Evolutionary conservation across 2,797 vertebrate genomes (phyloP).

Genomic region (Channa striata): DNA sequence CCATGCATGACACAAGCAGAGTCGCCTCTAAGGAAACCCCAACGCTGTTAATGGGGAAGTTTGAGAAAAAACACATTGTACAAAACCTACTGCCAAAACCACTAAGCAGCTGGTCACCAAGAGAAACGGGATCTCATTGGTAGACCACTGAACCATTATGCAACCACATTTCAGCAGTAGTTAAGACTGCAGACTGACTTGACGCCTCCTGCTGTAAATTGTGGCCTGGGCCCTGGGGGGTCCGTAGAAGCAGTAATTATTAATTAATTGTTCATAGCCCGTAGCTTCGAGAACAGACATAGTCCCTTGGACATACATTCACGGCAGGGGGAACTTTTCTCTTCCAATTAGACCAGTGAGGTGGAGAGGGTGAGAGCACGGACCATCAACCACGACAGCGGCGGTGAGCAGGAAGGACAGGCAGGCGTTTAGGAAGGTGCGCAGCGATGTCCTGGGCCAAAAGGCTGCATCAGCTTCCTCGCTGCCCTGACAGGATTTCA

Average conservation of each 20-base stretch:
- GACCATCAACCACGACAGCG: slow-evolving; percentile 55
- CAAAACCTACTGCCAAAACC: neutral
- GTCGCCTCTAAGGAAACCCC: no score
- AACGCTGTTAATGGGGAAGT: neutral
- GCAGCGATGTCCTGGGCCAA: neutral
- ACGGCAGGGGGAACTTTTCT: slow-evolving; percentile 58
- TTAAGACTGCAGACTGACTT: slow-evolving; percentile 27
- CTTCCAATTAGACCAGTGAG: slow-evolving; percentile 74
- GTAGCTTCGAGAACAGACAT: slow-evolving; percentile 51
- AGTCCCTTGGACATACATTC: slow-evolving; percentile 57
- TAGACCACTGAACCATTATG: neutral
- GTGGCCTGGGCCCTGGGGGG: slow-evolving; percentile 34
- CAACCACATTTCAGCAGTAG: slow-evolving; percentile 22
- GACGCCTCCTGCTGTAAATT: slow-evolving; percentile 53
- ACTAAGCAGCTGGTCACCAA: neutral
- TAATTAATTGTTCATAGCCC: slow-evolving; percentile 72
- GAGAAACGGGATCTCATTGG: neutral
- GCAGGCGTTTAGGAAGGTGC: slow-evolving; percentile 29
- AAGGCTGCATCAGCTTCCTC: slow-evolving; percentile 2
- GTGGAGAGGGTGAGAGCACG: slow-evolving; percentile 54
- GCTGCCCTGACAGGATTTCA: slow-evolving; percentile 1
- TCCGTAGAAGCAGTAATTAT: slow-evolving; percentile 64
- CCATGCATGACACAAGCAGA: no score
- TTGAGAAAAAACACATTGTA: neutral
- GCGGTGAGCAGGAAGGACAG: slow-evolving; percentile 25